Evolutionary conservation across 2,888 invertebrate species (phyloP), one percentile per base, ranked within the genome.

Genomic region (Andricus quercusramuli): DNA sequence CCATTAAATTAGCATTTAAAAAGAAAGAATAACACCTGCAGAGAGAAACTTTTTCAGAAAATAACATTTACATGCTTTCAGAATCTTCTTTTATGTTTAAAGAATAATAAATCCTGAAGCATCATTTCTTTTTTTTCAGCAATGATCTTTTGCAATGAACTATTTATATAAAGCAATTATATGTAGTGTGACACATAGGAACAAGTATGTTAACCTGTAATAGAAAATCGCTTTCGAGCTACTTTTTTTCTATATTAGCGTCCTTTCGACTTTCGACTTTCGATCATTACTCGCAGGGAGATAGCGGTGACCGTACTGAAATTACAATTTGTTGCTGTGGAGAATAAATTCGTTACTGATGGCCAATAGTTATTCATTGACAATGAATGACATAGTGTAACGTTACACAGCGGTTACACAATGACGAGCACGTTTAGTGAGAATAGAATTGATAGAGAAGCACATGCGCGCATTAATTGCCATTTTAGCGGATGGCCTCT

Each of bases 401-500:
- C 22, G n/a, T n/a, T 59, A 59, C n/a, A 59, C 56, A 59, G 56
- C 56, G 20, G 65, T 29, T 65, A 29, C 25, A 29, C 70, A 44
- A 44, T 70, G 70, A 74, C 74, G 4, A 32, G 74, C 29, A 20
- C 32, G 20, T 56, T 74, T 70, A 51, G 56, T 3, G 2, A 56
- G 11, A 74, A 74, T 32, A 56, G 56, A 70, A 74, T 56, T 74
- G 74, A 51, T 32, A 74, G 80, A 59, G 51, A 77, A 77, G 51
- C 68, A 47, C 78, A 68, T 68, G 79, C 79, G 78, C 44, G 78
- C 79, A 74, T 84, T 87, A 83, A 85, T 82, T 78, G 84, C 68
- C 85, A 82, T 88, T 88, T 87, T 87, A 86, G 85, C 85, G 86
- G 86, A 86, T 86, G 86, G 85, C 81, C 85, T 84, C 84, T 80